Conservation (phyloP, 2,113 vertebrate genomes). For the Hippocampus abdominalis region DNA sequence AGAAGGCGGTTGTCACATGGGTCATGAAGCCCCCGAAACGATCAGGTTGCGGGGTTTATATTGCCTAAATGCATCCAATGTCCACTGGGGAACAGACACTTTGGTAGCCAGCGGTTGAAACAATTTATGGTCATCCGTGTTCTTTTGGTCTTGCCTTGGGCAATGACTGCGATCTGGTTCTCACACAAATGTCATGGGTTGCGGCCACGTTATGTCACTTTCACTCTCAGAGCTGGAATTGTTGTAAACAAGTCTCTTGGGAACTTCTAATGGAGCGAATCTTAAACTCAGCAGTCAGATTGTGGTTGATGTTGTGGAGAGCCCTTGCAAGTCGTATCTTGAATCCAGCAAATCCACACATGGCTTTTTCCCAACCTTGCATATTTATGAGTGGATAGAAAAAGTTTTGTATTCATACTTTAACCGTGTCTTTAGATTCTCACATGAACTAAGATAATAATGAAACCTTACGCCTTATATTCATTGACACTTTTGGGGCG, state of each 20-base stretch:
- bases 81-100: constrained; percentile 21
- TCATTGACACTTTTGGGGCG: too few species aligned
- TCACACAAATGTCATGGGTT: constrained; percentile 38
- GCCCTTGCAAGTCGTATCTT: neutral
- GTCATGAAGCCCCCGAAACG: constrained; percentile 40
- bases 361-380: neutral
- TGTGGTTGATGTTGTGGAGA: constrained; percentile 6
- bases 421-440: too few species aligned
- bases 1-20: constrained; percentile 38
- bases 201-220: constrained; percentile 23
- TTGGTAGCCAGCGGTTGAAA: constrained; percentile 29
- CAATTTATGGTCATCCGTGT: constrained; percentile 38
- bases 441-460: too few species aligned
- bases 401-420: neutral
- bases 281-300: neutral
- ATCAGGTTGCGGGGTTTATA: constrained; percentile 30
- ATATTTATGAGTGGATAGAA: neutral
- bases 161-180: constrained; percentile 35
- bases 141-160: constrained; percentile 44
- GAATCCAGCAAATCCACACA: constrained; percentile 3
- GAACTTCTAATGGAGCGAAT: constrained; percentile 2
- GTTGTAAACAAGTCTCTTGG: constrained; percentile 13
- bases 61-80: constrained; percentile 26
- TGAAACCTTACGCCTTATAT: too few species aligned
- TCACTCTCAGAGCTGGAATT: constrained; percentile 8